A percentile compares a stretch with the other conserved stretches of the same genome.
Conservation (phyloP, 2,797 vertebrate genomes). For the Halcyon badia region DNA sequence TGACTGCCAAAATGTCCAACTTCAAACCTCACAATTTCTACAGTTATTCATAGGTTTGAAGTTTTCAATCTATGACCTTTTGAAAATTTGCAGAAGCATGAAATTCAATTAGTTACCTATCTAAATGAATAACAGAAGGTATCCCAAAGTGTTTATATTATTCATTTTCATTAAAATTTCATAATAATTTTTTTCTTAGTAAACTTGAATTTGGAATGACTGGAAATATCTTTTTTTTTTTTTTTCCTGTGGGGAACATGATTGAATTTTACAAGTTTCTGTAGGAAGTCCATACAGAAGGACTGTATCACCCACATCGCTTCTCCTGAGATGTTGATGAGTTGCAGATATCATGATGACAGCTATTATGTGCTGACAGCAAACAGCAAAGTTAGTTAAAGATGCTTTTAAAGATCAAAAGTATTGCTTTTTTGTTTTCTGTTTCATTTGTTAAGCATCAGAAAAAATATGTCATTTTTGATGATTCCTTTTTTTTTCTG, state of each 20-base stretch:
- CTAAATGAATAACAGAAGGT: constrained; percentile 19
- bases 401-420: neutral
- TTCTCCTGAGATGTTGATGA: neutral
- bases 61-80: constrained; percentile 27
- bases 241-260: neutral
- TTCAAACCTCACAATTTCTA: constrained; percentile 7
- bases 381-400: neutral
- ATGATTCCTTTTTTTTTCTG: neutral
- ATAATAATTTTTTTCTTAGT: neutral
- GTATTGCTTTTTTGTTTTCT: neutral
- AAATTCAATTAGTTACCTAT: constrained; percentile 34
- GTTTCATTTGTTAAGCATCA: neutral
- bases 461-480: neutral
- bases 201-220: neutral
- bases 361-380: neutral
- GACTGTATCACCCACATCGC: neutral
- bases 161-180: neutral
- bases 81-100: neutral
- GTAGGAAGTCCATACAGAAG: neutral
- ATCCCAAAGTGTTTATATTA: neutral
- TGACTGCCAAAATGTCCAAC: neutral
- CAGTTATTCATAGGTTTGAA: neutral
- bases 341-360: neutral
- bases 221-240: neutral
- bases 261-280: neutral